Base-by-base conservation (phyloP, 92 coral and sea anemone genomes). In the Montipora capitata region DNA sequence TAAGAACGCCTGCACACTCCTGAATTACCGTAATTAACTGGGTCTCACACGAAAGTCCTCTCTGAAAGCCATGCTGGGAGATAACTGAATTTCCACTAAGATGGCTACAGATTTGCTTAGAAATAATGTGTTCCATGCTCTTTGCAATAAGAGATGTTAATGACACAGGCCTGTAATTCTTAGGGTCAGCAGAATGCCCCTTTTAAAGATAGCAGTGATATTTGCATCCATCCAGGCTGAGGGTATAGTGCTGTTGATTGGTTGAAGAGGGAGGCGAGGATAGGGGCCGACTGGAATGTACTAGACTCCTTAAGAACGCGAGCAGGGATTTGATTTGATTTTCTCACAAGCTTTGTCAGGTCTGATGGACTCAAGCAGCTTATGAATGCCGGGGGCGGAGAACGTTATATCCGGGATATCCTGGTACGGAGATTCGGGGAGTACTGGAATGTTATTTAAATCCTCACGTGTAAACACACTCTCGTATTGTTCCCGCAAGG, bases 41-140 rank as follows among this genome's bases (percentile, higher is more conserved):
- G 78, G 72, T 84, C 58, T 84, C 88, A 35, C 88, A 84, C 41
- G 72, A 84, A 2, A 84, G 68, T 35, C 88, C 81, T 7, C 40
- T 41, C 16, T 44, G 88, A 27, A 74, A 73, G 39, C 88, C 88
- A 73, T 58, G 88, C 71, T 84, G 88, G 67, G 67, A 61, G 10
- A 61, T 61, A 7, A 61, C 67, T 3, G 80, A 75, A 40, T 75
- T 75, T 48, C 42, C 63, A 75, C 42, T 48, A 61, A 75, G 79
- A 74, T 74, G 79, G 59, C 16, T 54, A 2, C 80, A 44, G 44
- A 75, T 75, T 40, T 75, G 80, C 80, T 75, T 75, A 40, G 35
- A 75, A 54, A 75, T 61, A 75, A 48, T 49, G 62, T 75, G 80
- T 49, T 44, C 80, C 80, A 75, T 75, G 61, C 58, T 74, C 57